Conservation (phyloP, 2,888 invertebrate genomes). For the Nephrocerus scutellatus region DNA sequence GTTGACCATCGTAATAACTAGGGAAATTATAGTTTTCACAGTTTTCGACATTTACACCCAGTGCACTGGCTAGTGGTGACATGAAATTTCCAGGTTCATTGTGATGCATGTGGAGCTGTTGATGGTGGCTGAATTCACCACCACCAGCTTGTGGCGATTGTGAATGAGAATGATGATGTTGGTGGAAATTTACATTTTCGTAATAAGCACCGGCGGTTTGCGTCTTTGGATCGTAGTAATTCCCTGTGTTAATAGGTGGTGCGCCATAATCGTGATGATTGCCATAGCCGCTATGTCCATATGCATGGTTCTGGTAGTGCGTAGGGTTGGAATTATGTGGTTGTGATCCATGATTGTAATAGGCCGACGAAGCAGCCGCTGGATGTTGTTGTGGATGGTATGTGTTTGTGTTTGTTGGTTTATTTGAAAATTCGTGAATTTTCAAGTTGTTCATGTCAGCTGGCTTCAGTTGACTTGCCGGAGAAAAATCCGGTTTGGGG, state of each 20-base stretch:
- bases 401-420: constrained; percentile 24
- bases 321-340: constrained; percentile 14
- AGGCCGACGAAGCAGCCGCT: constrained; percentile 26
- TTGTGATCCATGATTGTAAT: constrained; percentile 40
- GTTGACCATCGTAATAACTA: constrained; percentile 39
- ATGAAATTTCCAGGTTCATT: constrained; percentile 25
- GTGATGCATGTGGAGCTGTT: constrained; percentile 31
- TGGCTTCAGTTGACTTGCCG: constrained; percentile 24
- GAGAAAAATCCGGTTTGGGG: constrained; percentile 34
- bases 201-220: constrained; percentile 36
- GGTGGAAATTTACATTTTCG: constrained; percentile 37
- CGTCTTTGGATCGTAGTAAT: constrained; percentile 39
- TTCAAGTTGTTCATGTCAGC: constrained; percentile 28
- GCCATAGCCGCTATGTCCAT: constrained; percentile 29
- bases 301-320: constrained; percentile 32
- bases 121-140: constrained; percentile 31
- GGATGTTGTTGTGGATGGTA: constrained; percentile 35
- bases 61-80: constrained; percentile 29
- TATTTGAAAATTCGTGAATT: constrained; percentile 29
- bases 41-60: constrained; percentile 41
- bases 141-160: constrained; percentile 14
- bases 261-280: constrained; percentile 32
- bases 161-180: constrained; percentile 22
- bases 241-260: constrained; percentile 35
- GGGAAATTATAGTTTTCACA: constrained; percentile 39